Evolutionary conservation across 1,140 invertebrate genomes (phyloP).

Genomic region (Oryctes rhinoceros): DNA sequence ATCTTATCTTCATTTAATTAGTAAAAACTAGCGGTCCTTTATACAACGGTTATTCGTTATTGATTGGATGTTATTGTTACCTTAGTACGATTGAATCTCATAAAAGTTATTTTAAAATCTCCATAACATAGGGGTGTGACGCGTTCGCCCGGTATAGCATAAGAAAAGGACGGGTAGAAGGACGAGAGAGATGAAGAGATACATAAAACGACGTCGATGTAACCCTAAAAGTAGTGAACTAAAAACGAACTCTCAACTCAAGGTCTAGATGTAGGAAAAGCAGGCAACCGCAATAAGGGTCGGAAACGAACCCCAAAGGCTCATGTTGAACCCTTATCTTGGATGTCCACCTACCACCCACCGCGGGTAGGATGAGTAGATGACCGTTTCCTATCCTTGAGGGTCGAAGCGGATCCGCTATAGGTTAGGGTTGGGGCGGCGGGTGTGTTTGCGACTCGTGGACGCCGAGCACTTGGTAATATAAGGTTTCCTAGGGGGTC

Average conservation of each 20-base stretch:
- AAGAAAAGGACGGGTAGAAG: not conserved
- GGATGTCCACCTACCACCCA: constrained; percentile 52
- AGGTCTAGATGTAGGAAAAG: constrained; percentile 45
- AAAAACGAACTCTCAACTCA: constrained; percentile 41
- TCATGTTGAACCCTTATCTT: constrained; percentile 53
- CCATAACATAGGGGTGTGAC: not conserved
- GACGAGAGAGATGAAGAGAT: not conserved
- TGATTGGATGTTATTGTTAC: not conserved
- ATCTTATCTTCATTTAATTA: too few relatives aligned
- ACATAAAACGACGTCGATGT: constrained; percentile 39
- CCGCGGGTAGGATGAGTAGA: constrained; percentile 49
- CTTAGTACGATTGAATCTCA: not conserved
- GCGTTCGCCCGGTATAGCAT: not conserved
- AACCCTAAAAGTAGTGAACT: constrained; percentile 39
- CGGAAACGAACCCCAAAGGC: constrained; percentile 47
- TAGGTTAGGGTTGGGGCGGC: constrained; percentile 43
- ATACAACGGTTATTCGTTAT: not conserved
- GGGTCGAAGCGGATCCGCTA: constrained; percentile 50
- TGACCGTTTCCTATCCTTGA: constrained; percentile 55
- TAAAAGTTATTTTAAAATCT: constrained; percentile 22
- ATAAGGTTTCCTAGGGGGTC: constrained; percentile 55
- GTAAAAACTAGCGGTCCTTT: too few relatives aligned
- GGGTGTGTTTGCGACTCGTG: constrained; percentile 47
- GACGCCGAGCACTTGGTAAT: constrained; percentile 54
- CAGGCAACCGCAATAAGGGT: constrained; percentile 51